Evolutionary conservation across 2,113 vertebrate species (phyloP), one percentile per base, ranked within the genome.

Genomic region (Perccottus glenii): DNA sequence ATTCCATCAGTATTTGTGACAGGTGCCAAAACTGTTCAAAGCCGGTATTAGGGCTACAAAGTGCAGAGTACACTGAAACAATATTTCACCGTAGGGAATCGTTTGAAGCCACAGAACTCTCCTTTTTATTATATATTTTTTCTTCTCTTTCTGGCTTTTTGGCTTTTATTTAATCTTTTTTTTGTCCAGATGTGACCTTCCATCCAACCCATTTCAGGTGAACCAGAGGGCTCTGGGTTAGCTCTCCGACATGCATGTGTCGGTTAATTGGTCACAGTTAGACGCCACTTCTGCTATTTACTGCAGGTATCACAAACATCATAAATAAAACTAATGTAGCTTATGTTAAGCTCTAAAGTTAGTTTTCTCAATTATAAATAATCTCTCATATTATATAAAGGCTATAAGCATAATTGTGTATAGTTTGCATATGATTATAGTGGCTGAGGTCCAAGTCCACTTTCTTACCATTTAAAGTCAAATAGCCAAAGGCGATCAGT

Each of bases 21-120:
- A 83, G 84, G 77, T 85, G 84, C 79, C 82, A 88, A 88, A 87
- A 78, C 61, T 66, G 78, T 80, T 84, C 78, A 87, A 86, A 84
- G 78, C 57, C 19, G 2, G 59, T 58, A 80, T 87, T 76, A 66
- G 48, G 46, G 71, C 64, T 80, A 80, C 76, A 83, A 82, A 85
- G 70, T 71, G 72, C 67, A 81, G 75, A 82, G 73, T 70, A 67
- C 79, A 82, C 6, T 66, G 56, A 83, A 79, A 85, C 81, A 76
- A 83, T 87, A 87, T 81, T 82, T 81, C 77, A 88, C 73, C 4
- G 1, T 11, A 59, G 83, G 73, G 63, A 80, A 78, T 84, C 5
- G 42, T 84, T 86, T 84, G 78, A 85, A 84, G 80, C 67, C 66
- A 45, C 60, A 64, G 14, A 60, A 43, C 67, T 50, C 19, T 15